These are phyloP conservation scores for Ophion obscuratus DNA, from an alignment of 2,888 invertebrate species.

Conservation along the genomic window DNA sequence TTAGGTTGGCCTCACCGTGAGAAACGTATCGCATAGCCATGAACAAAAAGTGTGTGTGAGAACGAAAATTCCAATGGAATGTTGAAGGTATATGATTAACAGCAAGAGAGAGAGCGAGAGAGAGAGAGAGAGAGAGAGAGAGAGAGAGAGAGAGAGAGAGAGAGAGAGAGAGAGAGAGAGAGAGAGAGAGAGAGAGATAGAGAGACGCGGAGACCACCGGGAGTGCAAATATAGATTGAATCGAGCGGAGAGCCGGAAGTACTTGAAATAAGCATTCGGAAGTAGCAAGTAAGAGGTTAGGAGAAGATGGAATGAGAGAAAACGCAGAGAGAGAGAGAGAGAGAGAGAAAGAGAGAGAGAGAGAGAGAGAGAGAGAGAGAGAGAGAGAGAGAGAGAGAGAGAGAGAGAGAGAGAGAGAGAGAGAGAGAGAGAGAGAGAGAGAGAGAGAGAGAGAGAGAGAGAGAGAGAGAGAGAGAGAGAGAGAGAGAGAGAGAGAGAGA, in stretches of 20 bases:
- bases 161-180: too few relatives aligned
- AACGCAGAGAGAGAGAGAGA: conserved; percentile 25
- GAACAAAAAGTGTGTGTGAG: conserved; percentile 35
- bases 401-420: conserved; percentile 28
- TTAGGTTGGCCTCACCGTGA: conserved; percentile 39
- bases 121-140: conserved; percentile 46
- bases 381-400: conserved; percentile 38
- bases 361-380: conserved; percentile 45
- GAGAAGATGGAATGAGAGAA: conserved; percentile 45
- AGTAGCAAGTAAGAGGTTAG: conserved; percentile 50
- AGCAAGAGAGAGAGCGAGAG: conserved; percentile 36
- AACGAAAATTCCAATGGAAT: conserved; percentile 47
- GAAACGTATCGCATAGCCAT: conserved; percentile 31
- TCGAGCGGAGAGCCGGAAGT: conserved; percentile 53
- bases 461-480: conserved; percentile 38
- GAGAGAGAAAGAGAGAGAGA: conserved; percentile 40
- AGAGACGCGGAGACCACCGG: conserved; percentile 33
- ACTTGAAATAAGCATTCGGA: conserved; percentile 66
- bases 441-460: conserved; percentile 39
- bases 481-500: conserved; percentile 41
- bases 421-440: conserved; percentile 34
- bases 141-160: conserved; percentile 32
- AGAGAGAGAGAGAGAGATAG: conserved; percentile 30
- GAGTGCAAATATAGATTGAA: conserved; percentile 36
- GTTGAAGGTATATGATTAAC: conserved; percentile 48